Evolutionary conservation across 1,140 invertebrate genomes (phyloP).

Genomic region (Atta cephalotes): DNA sequence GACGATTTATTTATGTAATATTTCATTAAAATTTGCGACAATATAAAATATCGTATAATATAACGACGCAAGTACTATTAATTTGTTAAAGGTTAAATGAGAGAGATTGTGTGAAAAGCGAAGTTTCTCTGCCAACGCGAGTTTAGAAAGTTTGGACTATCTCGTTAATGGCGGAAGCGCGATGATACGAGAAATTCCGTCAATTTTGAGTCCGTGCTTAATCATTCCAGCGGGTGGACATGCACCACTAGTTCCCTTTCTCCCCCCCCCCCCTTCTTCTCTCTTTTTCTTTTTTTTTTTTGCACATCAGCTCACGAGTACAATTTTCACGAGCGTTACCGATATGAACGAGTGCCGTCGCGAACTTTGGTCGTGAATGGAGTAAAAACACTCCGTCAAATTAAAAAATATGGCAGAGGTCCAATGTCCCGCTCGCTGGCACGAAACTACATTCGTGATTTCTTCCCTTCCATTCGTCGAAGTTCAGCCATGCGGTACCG

Average conservation of each 20-base stretch:
- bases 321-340: conserved; percentile 42
- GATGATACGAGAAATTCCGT: conserved; percentile 53
- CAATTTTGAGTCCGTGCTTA: conserved; percentile 40
- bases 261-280: background rate
- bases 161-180: conserved; percentile 43
- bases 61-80: conserved; percentile 21
- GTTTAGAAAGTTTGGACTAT: conserved; percentile 50
- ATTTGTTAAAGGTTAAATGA: conserved; percentile 54
- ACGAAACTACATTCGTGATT: conserved; percentile 63
- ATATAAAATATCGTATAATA: background rate
- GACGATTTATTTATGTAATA: background rate
- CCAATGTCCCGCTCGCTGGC: conserved; percentile 63
- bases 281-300: conserved; percentile 18
- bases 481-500: conserved; percentile 45
- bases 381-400: conserved; percentile 72
- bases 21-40: background rate
- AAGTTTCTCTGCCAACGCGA: conserved; percentile 22
- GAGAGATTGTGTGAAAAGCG: conserved; percentile 36
- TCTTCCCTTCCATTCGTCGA: conserved; percentile 61
- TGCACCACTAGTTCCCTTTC: background rate
- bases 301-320: background rate
- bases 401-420: conserved; percentile 75
- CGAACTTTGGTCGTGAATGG: conserved; percentile 59
- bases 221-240: conserved; percentile 11
- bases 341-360: conserved; percentile 46